Evolutionary conservation across 2,888 invertebrate species (phyloP).

Genomic region (Hydrotaea cyrtoneurina): DNA sequence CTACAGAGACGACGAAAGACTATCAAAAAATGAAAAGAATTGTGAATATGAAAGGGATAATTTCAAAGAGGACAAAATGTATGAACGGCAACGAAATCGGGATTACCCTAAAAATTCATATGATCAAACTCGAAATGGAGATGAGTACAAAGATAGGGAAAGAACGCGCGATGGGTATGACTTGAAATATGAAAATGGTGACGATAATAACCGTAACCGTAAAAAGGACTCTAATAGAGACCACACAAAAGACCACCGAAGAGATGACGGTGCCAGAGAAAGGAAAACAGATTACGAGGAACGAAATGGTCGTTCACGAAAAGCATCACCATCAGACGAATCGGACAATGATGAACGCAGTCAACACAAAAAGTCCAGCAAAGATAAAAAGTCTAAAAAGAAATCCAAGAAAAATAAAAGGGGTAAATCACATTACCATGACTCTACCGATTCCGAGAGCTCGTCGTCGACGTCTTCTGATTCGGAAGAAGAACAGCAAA

Average conservation of each 20-base stretch:
- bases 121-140: conserved; percentile 33
- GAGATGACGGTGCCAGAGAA: conserved; percentile 20
- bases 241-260: conserved; percentile 28
- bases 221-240: conserved; percentile 19
- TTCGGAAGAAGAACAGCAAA: conserved; percentile 70
- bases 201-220: conserved; percentile 56
- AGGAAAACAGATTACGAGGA: conserved; percentile 35
- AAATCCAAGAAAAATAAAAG: conserved; percentile 73
- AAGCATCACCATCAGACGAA: conserved; percentile 45
- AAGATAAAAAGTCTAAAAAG: conserved; percentile 72
- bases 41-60: conserved; percentile 33
- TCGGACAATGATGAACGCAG: conserved; percentile 73
- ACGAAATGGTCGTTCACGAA: neutral
- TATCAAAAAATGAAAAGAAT: neutral
- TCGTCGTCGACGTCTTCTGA: conserved; percentile 38
- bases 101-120: conserved; percentile 30
- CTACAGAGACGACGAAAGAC: neutral
- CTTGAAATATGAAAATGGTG: conserved; percentile 35
- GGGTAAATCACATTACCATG: conserved; percentile 69
- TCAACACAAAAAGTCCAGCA: conserved; percentile 71
- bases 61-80: conserved; percentile 14
- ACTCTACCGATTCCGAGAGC: conserved; percentile 46
- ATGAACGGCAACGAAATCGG: conserved; percentile 29
- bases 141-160: conserved; percentile 40
- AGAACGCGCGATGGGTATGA: conserved; percentile 39